phyloP scores from a whole-genome alignment of 2,797 vertebrate genomes.

The Cossypha heuglini region DNA sequence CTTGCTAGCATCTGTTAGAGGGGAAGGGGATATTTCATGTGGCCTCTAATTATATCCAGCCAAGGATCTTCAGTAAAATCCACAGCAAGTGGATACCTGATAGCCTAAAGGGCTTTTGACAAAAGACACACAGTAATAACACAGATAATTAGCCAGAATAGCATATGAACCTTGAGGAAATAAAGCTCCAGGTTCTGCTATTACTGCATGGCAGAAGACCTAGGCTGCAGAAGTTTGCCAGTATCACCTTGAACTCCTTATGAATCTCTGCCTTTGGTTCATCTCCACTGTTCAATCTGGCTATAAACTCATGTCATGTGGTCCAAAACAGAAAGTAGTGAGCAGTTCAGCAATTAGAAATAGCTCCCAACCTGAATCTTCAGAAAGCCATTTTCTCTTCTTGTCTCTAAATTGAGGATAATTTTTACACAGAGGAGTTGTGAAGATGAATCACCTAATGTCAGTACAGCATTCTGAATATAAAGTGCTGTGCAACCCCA shows the following conservation, averaged over 20 bases:
- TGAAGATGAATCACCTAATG: constrained; percentile 53
- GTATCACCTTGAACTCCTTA: background rate
- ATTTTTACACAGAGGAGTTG: constrained; percentile 51
- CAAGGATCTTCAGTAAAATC: background rate
- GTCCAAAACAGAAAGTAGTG: background rate
- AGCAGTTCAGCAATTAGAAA: constrained; percentile 10
- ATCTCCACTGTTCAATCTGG: background rate
- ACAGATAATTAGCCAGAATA: background rate
- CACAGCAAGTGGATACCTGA: background rate
- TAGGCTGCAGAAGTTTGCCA: background rate
- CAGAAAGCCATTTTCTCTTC: constrained; percentile 16
- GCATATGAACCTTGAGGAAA: background rate
- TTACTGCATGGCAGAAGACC: background rate
- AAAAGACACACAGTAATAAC: background rate
- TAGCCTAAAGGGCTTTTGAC: background rate
- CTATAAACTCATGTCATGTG: background rate
- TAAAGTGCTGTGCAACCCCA: background rate
- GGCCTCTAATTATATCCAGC: background rate
- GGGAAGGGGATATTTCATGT: background rate
- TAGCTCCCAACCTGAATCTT: background rate
- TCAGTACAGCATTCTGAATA: constrained; percentile 33
- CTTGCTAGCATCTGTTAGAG: constrained; percentile 7
- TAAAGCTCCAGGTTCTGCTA: background rate
- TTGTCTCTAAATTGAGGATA: constrained; percentile 30
- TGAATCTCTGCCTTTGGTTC: background rate